Evolutionary conservation across 2,113 vertebrate species (phyloP).

Genomic region (Rynchops niger): DNA sequence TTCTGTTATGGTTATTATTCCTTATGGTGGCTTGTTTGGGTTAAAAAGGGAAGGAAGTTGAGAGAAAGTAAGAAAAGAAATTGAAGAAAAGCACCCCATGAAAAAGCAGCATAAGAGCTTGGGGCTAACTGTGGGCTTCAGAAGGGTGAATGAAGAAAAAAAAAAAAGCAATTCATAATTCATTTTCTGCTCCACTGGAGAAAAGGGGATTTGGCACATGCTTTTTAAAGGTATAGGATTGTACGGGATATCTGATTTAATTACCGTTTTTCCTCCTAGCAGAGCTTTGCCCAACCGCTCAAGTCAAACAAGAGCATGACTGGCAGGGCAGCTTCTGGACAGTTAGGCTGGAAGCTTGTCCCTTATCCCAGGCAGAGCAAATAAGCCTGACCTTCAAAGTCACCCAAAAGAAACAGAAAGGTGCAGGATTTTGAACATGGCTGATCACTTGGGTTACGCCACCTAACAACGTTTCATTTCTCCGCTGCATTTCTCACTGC

Average conservation of each 20-base stretch:
- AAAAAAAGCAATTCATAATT: not conserved
- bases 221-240: not conserved
- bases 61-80: not conserved
- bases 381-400: not conserved
- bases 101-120: not conserved
- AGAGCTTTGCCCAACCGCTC: not conserved
- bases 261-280: not conserved
- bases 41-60: not conserved
- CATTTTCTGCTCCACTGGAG: not conserved
- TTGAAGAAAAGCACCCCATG: not conserved
- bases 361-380: not conserved
- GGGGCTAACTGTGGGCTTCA: not conserved
- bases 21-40: not conserved
- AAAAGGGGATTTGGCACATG: not conserved
- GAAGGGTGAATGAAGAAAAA: not conserved
- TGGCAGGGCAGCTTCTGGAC: not conserved
- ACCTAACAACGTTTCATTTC: fast-evolving
- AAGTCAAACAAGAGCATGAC: not conserved
- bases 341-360: not conserved
- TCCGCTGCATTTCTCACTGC: not conserved
- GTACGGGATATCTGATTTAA: not conserved
- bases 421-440: not conserved
- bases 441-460: not conserved
- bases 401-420: not conserved
- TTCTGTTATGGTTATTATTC: not conserved